Conservation (phyloP, 2,113 vertebrate genomes). For the Cyprinodon variegatus region DNA sequence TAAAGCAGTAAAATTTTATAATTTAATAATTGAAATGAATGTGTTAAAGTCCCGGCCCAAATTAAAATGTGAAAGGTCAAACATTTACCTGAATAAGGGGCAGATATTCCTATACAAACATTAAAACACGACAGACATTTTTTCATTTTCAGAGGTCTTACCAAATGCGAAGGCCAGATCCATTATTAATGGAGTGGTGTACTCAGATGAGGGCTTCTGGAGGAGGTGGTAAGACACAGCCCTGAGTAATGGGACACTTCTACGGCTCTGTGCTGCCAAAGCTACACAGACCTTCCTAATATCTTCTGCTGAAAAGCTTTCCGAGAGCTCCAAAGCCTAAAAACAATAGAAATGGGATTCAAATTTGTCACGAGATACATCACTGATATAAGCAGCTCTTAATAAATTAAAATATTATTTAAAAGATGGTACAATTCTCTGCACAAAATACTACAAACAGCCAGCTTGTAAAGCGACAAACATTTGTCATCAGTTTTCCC, state of each 20-base stretch:
- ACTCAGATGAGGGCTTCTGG: slow-evolving; percentile 80
- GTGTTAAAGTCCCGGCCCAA: no score
- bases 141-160: slow-evolving; percentile 44
- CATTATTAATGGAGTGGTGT: slow-evolving; percentile 77
- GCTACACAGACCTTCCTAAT: slow-evolving; percentile 79
- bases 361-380: background rate
- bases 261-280: slow-evolving; percentile 81
- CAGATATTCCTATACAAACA: no score
- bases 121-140: no score
- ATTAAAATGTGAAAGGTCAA: background rate
- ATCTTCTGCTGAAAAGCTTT: slow-evolving; percentile 83
- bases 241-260: slow-evolving; percentile 85
- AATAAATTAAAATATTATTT: no score
- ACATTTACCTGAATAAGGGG: no score
- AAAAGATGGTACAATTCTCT: no score
- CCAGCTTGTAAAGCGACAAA: no score
- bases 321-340: slow-evolving; percentile 89
- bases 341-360: no score
- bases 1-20: no score
- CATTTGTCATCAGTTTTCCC: background rate
- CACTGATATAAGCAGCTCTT: background rate
- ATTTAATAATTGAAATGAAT: no score
- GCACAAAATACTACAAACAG: no score
- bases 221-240: slow-evolving; percentile 89
- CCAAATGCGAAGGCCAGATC: slow-evolving; percentile 87